Evolutionary conservation across 2,113 vertebrate species (phyloP), one percentile per base, ranked within the genome.

Genomic region (Ophthalmolycus amberensis): DNA sequence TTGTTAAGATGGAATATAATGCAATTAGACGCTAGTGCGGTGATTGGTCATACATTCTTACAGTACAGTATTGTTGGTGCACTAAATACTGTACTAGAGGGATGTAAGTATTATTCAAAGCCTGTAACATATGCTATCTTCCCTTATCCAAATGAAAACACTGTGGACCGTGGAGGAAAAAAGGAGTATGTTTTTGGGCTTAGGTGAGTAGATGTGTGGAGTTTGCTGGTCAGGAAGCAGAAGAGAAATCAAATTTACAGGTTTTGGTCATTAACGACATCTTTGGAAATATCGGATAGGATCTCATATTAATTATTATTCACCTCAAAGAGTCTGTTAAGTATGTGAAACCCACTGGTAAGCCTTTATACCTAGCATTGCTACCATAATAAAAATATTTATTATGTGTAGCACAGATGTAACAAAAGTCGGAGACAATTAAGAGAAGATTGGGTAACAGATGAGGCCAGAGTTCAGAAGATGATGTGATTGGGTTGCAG

Each of bases 401-500:
- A 27, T 63, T 15, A 18, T 40, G 12, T 27, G 20, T 3, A 56
- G 22, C 29, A 52, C 32, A 75, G 14, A 38, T 27, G 27, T 59
- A 22, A 46, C 4, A 58, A 37, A 46, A 52, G 44, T 20, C 34
- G 5, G 58, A 62, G 58, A 40, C n/a, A 63, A 16, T 38, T 34
- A 42, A 44, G 20, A 5, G 25, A 66, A 52, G 8, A 42, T 6
- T 18, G 27, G 29, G 58, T n/a, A 46, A 58, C 29, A 20, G 69
- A 67, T 70, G 68, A 54, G 68, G 71, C 5, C 0, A 59, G 70
- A 66, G 48, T 69, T 63, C 22, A 32, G 44, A 79, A 63, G 74
- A 83, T 85, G 69, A 85, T 88, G 79, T 75, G 76, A 86, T 80
- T 71, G 74, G 72, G 73, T 78, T 74, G 82, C 85, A 79, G 88